These are phyloP conservation scores for Oreotrochilus melanogaster DNA, from an alignment of 2,113 vertebrate species.

Conservation along the genomic window DNA sequence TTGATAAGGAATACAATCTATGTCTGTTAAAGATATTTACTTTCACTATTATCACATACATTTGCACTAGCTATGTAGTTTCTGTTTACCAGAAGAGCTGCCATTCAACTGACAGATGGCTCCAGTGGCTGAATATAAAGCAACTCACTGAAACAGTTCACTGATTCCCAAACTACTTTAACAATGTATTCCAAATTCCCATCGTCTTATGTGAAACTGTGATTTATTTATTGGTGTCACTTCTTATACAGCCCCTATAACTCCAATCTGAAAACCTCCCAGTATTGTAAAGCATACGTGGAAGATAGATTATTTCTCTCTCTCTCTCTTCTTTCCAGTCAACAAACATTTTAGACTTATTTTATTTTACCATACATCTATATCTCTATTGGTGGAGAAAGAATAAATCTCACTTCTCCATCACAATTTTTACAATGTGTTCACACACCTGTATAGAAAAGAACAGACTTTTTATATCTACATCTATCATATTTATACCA, in stretches of 20 bases:
- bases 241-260: not conserved
- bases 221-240: slow-evolving; percentile 25
- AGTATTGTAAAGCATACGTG: not conserved
- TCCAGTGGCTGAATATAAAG: not conserved
- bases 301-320: not conserved
- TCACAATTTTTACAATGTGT: not conserved
- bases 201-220: not conserved
- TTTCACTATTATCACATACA: not conserved
- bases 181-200: slow-evolving; percentile 4
- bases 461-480: not conserved
- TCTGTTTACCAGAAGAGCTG: slow-evolving; percentile 3
- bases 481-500: not conserved
- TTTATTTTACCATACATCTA: not conserved
- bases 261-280: not conserved
- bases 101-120: not conserved
- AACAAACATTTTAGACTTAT: not conserved
- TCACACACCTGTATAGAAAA: not conserved
- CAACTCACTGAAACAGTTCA: not conserved
- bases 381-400: not conserved
- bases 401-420: not conserved
- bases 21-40: not conserved
- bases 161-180: slow-evolving; percentile 23
- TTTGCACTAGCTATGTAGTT: not conserved
- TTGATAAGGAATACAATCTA: not conserved
- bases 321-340: not conserved